phyloP scores from a whole-genome alignment of 2,797 vertebrate species.

The Phrynocephalus forsythii region DNA sequence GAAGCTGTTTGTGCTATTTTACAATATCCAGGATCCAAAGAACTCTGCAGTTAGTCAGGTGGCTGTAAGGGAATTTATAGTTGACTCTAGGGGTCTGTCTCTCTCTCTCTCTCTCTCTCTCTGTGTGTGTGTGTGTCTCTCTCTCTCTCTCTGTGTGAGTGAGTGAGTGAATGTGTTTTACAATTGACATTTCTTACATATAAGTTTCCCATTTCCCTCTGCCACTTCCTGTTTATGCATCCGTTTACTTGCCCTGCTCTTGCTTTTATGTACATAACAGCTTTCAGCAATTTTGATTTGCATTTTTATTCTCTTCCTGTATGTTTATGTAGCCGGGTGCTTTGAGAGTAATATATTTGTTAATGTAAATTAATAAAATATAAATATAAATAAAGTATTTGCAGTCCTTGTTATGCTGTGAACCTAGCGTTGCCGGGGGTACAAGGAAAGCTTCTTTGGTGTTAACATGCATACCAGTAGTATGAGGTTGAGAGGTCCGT shows the following conservation, averaged over 20 bases:
- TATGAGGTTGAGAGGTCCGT: background rate
- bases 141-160: too few relatives aligned
- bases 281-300: background rate
- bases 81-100: too few relatives aligned
- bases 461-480: background rate
- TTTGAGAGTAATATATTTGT: background rate
- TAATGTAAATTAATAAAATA: background rate
- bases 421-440: background rate
- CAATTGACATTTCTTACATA: background rate
- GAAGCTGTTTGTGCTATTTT: slow-evolving; percentile 26
- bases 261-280: background rate
- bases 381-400: background rate
- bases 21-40: background rate
- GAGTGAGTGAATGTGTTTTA: too few relatives aligned
- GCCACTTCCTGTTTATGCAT: background rate
- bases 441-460: background rate
- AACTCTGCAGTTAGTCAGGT: background rate
- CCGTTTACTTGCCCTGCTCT: background rate
- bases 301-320: background rate
- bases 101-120: too few relatives aligned
- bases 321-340: background rate
- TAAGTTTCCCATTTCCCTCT: background rate
- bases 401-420: background rate
- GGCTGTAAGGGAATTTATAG: background rate
- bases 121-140: too few relatives aligned